Evolutionary conservation across 2,888 invertebrate genomes (phyloP), one percentile per base, ranked within the genome.

Genomic region (Melinaea menophilus): DNA sequence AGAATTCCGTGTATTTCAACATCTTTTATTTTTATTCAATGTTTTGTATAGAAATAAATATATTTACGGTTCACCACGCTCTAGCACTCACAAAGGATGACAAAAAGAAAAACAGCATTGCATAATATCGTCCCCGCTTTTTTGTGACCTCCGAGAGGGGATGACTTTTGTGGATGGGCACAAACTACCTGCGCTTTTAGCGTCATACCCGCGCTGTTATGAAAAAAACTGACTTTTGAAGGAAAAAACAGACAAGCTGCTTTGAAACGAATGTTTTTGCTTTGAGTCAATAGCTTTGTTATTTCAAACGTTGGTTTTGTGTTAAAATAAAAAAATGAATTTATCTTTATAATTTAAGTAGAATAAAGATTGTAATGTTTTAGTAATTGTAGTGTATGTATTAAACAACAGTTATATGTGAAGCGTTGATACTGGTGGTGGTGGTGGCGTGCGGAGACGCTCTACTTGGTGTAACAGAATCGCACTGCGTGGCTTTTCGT

Each of bases 401-500:
- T 7, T 63, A 58, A 65, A 55, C 56, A 64, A 65, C 66, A 58
- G 68, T 61, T 69, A 57, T 34, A 66, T 62, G 62, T 63, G 62
- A 66, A 64, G 62, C 63, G 59, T 62, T 69, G 67, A 58, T 71
- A 70, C 68, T 64, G 68, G 51, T 51, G 9, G 7, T 12, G 48
- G 31, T 72, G 71, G 77, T 81, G 75, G 84, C 85, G 82, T 84
- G 85, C 75, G 66, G 82, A 76, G 76, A 71, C 79, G 87, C 85
- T 86, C 85, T 82, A 85, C 76, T 87, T 83, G 71, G 72, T 75
- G 73, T 80, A 82, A 80, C 83, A 81, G 81, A 76, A 80, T 75
- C 73, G 79, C 71, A 82, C 51, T 54, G 63, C 79, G 78, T 82
- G 78, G 69, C 63, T 68, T 59, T 65, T 60, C 67, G 62, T 67